Evolutionary conservation across 2,797 vertebrate genomes (phyloP).

Genomic region (Pygocentrus nattereri): DNA sequence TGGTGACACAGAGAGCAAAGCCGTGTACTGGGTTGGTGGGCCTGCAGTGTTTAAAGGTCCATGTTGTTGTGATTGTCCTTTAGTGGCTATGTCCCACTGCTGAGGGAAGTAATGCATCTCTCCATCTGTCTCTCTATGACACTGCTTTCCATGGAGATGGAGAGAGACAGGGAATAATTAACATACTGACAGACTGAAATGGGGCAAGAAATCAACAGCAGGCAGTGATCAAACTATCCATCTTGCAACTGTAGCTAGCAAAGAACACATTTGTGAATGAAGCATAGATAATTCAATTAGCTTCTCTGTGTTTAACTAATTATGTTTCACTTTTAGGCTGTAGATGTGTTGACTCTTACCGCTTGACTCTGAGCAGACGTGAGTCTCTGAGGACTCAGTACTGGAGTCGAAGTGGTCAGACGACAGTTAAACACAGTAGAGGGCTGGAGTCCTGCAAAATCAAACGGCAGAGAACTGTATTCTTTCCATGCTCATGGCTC

Average conservation of each 20-base stretch:
- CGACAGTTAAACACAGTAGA: slow-evolving; percentile 67
- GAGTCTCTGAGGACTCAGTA: slow-evolving; percentile 67
- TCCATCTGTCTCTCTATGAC: slow-evolving; percentile 12
- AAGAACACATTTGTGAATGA: background rate
- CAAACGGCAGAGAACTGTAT: background rate
- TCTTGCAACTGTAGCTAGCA: background rate
- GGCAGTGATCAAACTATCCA: background rate
- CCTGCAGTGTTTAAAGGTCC: background rate
- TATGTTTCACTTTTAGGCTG: background rate
- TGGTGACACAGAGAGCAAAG: slow-evolving; percentile 19
- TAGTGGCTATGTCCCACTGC: slow-evolving; percentile 8
- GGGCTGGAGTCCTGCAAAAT: slow-evolving; percentile 68
- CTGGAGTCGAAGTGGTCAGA: slow-evolving; percentile 71
- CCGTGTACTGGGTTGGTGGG: slow-evolving; percentile 13
- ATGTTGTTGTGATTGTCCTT: slow-evolving; percentile 2
- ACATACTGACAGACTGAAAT: background rate
- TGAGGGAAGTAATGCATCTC: slow-evolving; percentile 27
- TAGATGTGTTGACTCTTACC: slow-evolving; percentile 40
- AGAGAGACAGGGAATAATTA: slow-evolving; percentile 39
- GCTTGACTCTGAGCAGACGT: slow-evolving; percentile 33
- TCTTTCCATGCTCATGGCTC: background rate
- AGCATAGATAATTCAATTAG: background rate
- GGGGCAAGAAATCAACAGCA: background rate
- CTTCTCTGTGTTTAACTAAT: slow-evolving; percentile 1
- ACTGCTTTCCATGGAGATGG: slow-evolving; percentile 71